Conservation (phyloP, 2,113 vertebrate species). For the Tachycineta bicolor region DNA sequence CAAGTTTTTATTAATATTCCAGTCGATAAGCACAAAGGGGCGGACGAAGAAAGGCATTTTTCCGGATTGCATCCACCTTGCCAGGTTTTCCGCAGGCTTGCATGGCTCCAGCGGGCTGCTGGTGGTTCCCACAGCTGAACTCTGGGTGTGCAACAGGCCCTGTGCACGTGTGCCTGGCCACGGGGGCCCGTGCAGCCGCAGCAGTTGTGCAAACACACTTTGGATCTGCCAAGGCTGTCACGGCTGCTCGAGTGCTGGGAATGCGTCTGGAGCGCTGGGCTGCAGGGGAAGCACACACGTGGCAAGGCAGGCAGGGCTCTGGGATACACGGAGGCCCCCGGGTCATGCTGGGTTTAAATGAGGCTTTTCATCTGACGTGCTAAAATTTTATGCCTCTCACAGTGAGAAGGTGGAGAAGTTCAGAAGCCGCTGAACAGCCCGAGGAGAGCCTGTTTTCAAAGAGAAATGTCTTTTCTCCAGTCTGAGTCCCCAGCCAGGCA, state of each 20-base stretch:
- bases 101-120: background rate
- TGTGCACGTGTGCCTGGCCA: background rate
- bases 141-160: background rate
- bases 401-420: background rate
- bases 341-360: background rate
- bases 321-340: background rate
- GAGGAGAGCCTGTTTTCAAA: background rate
- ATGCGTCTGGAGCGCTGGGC: background rate
- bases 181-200: background rate
- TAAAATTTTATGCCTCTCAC: background rate
- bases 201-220: background rate
- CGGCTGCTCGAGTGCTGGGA: background rate
- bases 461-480: background rate
- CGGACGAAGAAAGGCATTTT: background rate
- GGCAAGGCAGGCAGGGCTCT: background rate
- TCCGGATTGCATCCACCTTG: rapidly evolving
- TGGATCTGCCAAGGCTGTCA: background rate
- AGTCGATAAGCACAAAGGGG: background rate
- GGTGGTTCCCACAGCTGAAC: background rate
- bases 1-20: slow-evolving; percentile 28
- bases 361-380: background rate
- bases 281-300: rapidly evolving
- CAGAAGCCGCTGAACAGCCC: rapidly evolving
- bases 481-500: background rate
- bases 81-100: background rate